phyloP scores from a whole-genome alignment of 1,140 invertebrate genomes.

The Eumeta japonica region DNA sequence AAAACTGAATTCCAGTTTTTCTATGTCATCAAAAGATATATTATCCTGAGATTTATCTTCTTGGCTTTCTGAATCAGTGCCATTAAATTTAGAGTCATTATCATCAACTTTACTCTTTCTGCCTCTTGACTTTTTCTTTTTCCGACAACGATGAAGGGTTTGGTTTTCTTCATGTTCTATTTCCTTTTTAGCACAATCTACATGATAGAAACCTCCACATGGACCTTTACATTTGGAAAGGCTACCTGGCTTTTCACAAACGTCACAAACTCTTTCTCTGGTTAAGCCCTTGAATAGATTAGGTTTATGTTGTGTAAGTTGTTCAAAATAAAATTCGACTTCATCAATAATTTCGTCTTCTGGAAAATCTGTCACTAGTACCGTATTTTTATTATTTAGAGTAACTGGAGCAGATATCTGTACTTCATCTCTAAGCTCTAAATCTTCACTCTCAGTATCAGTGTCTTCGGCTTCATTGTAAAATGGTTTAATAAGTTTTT shows the following conservation, averaged over 20 bases:
- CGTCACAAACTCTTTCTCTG: slow-evolving; percentile 65
- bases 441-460: too few relatives aligned
- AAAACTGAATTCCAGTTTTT: slow-evolving; percentile 20
- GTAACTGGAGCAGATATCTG: slow-evolving; percentile 33
- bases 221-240: slow-evolving; percentile 67
- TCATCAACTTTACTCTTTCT: slow-evolving; percentile 23
- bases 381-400: slow-evolving; percentile 13
- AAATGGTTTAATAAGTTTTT: slow-evolving; percentile 27
- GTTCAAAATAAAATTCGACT: slow-evolving; percentile 37
- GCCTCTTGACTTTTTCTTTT: slow-evolving; percentile 30
- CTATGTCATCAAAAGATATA: slow-evolving; percentile 25
- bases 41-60: slow-evolving; percentile 39
- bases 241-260: slow-evolving; percentile 63
- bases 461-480: slow-evolving; percentile 49
- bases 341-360: slow-evolving; percentile 19
- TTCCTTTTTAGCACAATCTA: slow-evolving; percentile 45
- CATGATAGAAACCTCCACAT: slow-evolving; percentile 56
- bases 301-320: slow-evolving; percentile 38
- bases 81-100: too few relatives aligned
- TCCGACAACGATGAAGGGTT: slow-evolving; percentile 25
- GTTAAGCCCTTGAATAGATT: slow-evolving; percentile 64
- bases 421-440: slow-evolving; percentile 35
- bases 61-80: slow-evolving; percentile 27
- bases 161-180: slow-evolving; percentile 19
- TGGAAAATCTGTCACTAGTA: too few relatives aligned